phyloP scores from a whole-genome alignment of 2,888 invertebrate genomes.

The Lingula anatina region DNA sequence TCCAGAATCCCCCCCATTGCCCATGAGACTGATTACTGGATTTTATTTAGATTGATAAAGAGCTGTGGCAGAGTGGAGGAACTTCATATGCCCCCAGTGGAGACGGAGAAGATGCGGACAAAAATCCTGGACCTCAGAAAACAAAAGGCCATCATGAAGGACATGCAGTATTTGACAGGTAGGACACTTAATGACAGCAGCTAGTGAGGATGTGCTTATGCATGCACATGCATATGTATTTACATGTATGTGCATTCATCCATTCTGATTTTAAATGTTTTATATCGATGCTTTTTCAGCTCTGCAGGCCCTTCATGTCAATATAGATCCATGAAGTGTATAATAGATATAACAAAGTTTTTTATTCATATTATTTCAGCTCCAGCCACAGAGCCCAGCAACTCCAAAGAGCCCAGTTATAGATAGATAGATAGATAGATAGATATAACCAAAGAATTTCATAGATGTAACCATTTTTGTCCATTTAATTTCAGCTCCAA shows the following conservation, averaged over 20 bases:
- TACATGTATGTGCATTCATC: no score
- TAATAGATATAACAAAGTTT: no score
- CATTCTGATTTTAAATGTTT: no score
- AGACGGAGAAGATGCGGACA: slow-evolving; percentile 11
- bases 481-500: background rate
- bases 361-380: no score
- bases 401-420: background rate
- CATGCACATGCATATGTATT: background rate
- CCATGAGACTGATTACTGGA: background rate
- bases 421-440: no score
- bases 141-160: slow-evolving; percentile 28
- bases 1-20: no score
- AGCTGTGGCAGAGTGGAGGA: slow-evolving; percentile 20
- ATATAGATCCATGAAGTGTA: no score
- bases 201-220: background rate
- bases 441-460: background rate
- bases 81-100: slow-evolving; percentile 11
- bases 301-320: no score
- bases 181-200: no score
- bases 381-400: no score
- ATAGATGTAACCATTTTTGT: background rate
- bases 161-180: slow-evolving; percentile 39
- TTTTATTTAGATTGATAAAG: slow-evolving; percentile 18
- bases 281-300: no score
- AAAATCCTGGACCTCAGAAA: slow-evolving; percentile 39